Base-by-base conservation (phyloP, 2,113 vertebrate species). In the Ivindomyrus marchei region DNA sequence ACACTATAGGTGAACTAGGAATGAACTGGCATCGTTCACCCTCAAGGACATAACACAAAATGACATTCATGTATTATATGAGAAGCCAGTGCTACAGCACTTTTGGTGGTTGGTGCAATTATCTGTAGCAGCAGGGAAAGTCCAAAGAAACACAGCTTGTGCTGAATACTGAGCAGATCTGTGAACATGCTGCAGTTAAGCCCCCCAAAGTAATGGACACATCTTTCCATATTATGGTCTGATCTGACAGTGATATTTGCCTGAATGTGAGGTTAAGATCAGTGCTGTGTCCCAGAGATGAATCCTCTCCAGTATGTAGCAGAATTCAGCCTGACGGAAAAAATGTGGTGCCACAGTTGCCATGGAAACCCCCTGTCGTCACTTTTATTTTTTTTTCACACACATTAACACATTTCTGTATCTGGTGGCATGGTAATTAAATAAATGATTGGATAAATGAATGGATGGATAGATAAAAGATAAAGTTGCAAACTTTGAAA, bases 1-100 rank as follows among this genome's bases (percentile, higher is more conserved):
- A 85, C 45, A 47, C 83, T 46, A 21, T 45, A 85, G 83, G 83
- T 85, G 83, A 85, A 85, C 83, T 85, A 47, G 45, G 83, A 85
- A 46, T 85, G 83, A 85, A 45, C 83, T 85, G 83, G 83, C 83
- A 85, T 85, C 45, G 45, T 47, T 85, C 83, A 85, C 83, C 83
- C 83, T 85, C 83, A 85, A 85, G 83, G 83, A 85, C 83, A 85
- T 85, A 85, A 85, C 45, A n/a, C 24, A n/a, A 85, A 42, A 85
- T 85, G 83, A 85, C 83, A 85, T 46, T 85, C 83, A 46, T 84
- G 80, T 45, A 84, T 84, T 84, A 84, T 85, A 85, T 46, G 83
- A 85, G 42, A 85, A 85, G 39, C 83, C 83, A 47, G 15, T 46
- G 83, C 42, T 10, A 4, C 45, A 85, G 83, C 24, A n/a, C 83